These are phyloP conservation scores for Neofelis nebulosa DNA, from an alignment of 2,113 vertebrate genomes.

Conservation along the genomic window DNA sequence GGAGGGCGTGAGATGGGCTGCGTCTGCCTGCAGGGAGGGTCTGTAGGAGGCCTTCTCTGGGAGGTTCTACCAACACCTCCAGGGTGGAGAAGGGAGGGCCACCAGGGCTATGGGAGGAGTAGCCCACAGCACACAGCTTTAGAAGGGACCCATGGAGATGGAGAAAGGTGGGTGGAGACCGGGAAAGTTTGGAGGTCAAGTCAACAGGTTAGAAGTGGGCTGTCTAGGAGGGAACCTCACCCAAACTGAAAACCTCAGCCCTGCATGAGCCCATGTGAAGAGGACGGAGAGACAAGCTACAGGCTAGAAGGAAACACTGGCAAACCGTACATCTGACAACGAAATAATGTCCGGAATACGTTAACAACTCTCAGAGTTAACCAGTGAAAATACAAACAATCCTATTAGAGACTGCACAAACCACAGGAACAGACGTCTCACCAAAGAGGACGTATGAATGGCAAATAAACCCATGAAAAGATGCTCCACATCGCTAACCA, in stretches of 20 bases:
- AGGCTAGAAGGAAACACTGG: not conserved
- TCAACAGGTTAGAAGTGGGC: not conserved
- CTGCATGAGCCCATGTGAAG: not conserved
- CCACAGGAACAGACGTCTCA: not conserved
- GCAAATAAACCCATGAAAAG: not conserved
- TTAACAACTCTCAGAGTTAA: not conserved
- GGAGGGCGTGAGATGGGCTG: not conserved
- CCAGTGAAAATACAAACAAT: not conserved
- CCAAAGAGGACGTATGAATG: not conserved
- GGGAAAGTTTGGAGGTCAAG: not conserved
- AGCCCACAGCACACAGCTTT: not conserved
- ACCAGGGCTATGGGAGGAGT: accelerated
- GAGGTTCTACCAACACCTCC: not conserved
- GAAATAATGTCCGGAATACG: too few species aligned
- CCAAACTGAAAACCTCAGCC: not conserved
- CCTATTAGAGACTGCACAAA: not conserved
- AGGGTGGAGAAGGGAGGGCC: not conserved
- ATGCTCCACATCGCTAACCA: not conserved
- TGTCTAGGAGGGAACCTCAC: not conserved
- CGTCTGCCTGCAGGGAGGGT: not conserved
- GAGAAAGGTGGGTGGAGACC: too few species aligned
- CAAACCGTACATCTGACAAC: not conserved
- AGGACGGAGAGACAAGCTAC: not conserved
- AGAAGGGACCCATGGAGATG: not conserved
- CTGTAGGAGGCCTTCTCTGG: not conserved